A percentile compares a stretch with the other conserved stretches of the same genome.
Conservation (phyloP, 2,797 vertebrate genomes). For the Limnodromus scolopaceus region DNA sequence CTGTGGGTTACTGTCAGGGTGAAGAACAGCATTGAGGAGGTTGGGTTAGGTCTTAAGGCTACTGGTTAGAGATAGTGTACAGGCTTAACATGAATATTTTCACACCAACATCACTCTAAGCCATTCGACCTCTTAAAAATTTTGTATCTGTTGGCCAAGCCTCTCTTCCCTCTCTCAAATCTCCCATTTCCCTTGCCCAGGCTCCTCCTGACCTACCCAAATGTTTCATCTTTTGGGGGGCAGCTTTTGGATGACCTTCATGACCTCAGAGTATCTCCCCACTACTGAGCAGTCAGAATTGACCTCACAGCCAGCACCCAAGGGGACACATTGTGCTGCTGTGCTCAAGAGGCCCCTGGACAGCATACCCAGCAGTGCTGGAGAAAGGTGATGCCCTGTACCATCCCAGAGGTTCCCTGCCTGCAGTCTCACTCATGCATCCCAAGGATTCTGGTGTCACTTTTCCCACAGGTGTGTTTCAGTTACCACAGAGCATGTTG, state of each 20-base stretch:
- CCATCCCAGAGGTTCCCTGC: too few relatives aligned
- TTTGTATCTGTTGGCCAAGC: neutral
- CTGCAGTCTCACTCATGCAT: too few relatives aligned
- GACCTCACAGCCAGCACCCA: neutral
- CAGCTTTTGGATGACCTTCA: neutral
- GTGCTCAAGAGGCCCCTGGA: neutral
- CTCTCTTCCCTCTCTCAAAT: neutral
- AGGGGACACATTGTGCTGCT: neutral
- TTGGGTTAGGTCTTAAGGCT: too few relatives aligned
- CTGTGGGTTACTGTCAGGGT: too few relatives aligned
- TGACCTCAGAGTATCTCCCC: neutral
- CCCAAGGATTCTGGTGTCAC: too few relatives aligned
- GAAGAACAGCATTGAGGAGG: too few relatives aligned
- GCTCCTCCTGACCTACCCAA: neutral
- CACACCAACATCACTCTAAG: neutral
- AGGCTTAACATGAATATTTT: too few relatives aligned
- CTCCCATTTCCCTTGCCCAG: neutral
- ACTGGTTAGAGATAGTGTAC: too few relatives aligned
- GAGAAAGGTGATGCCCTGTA: too few relatives aligned
- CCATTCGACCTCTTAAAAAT: neutral
- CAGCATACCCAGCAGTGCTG: too few relatives aligned
- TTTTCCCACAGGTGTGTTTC: too few relatives aligned
- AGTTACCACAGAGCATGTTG: too few relatives aligned
- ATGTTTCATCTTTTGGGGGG: neutral
- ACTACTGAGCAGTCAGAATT: neutral